These are phyloP conservation scores for Ormyrus thymus DNA, from an alignment of 2,888 invertebrate genomes.

Conservation along the genomic window DNA sequence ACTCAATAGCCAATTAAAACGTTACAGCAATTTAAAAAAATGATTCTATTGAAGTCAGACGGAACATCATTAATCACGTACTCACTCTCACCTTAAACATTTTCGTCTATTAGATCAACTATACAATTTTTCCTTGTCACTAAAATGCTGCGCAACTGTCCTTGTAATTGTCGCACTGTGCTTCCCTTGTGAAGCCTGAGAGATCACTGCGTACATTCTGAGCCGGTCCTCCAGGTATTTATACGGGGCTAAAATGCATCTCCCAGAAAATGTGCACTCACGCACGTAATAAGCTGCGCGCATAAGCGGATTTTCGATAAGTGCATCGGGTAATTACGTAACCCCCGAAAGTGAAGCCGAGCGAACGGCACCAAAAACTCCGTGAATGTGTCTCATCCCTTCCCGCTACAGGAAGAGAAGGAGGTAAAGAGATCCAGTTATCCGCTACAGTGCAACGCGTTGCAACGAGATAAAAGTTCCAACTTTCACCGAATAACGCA, in stretches of 20 bases:
- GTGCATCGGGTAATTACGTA: constrained; percentile 11
- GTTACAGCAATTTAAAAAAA: too few species aligned
- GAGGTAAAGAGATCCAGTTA: constrained; percentile 44
- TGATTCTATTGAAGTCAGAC: too few species aligned
- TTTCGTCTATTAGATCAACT: background rate
- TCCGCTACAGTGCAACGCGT: background rate
- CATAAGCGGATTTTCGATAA: constrained; percentile 10
- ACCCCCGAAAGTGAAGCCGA: constrained; percentile 10
- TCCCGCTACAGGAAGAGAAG: constrained; percentile 35
- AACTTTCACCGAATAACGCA: constrained; percentile 44
- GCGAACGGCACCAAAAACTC: constrained; percentile 22
- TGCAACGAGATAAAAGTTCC: constrained; percentile 19
- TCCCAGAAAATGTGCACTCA: constrained; percentile 9
- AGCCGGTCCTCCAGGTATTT: constrained; percentile 33
- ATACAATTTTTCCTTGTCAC: background rate
- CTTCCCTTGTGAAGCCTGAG: constrained; percentile 24
- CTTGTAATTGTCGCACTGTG: constrained; percentile 1
- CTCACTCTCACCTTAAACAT: constrained; percentile 46
- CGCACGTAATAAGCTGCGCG: constrained; percentile 19
- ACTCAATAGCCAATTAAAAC: background rate
- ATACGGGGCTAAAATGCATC: constrained; percentile 50
- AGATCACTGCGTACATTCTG: constrained; percentile 27
- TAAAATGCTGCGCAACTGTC: background rate
- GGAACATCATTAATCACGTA: background rate
- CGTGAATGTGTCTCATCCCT: constrained; percentile 32